phyloP scores from a whole-genome alignment of 2,113 vertebrate species.

The Anseranas semipalmata region DNA sequence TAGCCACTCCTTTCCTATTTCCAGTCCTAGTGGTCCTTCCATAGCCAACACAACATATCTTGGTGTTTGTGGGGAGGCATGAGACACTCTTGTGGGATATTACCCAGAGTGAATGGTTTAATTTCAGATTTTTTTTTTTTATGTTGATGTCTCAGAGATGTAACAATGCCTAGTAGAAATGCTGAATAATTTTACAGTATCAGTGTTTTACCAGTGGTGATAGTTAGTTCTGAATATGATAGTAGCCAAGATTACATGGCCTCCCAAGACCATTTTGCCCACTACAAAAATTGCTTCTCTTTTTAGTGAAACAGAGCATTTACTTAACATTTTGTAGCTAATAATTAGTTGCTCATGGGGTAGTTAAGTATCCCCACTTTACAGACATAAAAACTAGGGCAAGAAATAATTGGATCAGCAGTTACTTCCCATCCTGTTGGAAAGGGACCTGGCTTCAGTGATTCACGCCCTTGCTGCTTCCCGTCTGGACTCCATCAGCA shows the following conservation, averaged over 20 bases:
- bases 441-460: slow-evolving; percentile 49
- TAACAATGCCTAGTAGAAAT: background rate
- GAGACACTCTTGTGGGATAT: background rate
- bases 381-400: slow-evolving; percentile 38
- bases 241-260: background rate
- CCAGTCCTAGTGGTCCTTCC: background rate
- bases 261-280: background rate
- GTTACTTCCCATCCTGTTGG: slow-evolving; percentile 46
- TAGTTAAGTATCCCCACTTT: slow-evolving; percentile 20
- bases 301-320: slow-evolving; percentile 24
- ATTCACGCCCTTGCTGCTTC: slow-evolving; percentile 63
- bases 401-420: slow-evolving; percentile 58
- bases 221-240: background rate
- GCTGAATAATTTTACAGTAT: background rate
- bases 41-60: background rate
- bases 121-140: background rate
- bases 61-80: background rate
- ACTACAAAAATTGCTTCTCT: background rate
- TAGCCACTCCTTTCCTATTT: background rate
- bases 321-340: slow-evolving; percentile 28
- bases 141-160: background rate
- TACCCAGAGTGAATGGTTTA: background rate
- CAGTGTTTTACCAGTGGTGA: background rate
- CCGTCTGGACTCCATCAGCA: slow-evolving; percentile 44
- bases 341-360: slow-evolving; percentile 29